These are phyloP conservation scores for Protaetia brevitarsis DNA, from an alignment of 1,140 invertebrate genomes.

Conservation along the genomic window DNA sequence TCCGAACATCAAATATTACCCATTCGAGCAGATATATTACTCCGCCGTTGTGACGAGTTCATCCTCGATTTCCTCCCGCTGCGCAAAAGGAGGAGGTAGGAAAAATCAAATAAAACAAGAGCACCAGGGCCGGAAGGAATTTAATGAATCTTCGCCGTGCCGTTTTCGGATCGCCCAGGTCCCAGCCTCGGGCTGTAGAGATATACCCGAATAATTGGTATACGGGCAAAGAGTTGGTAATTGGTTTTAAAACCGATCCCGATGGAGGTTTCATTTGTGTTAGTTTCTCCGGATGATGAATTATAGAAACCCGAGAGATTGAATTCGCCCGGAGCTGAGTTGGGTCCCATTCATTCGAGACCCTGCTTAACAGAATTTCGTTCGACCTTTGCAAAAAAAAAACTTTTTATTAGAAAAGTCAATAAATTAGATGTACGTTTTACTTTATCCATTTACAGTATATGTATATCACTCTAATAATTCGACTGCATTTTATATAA, in stretches of 20 bases:
- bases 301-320: not conserved
- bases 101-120: conserved; percentile 16
- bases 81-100: not conserved
- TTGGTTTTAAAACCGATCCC: conserved; percentile 5
- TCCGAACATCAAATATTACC: conserved; percentile 16
- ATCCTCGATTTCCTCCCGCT: conserved; percentile 10
- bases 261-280: not conserved
- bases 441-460: too few species aligned
- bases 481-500: too few species aligned
- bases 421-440: too few species aligned
- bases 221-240: conserved; percentile 10
- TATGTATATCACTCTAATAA: too few species aligned
- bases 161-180: not conserved
- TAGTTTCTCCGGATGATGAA: not conserved
- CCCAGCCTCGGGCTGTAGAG: not conserved
- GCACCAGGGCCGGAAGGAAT: conserved; percentile 2
- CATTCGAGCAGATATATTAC: conserved; percentile 16
- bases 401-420: too few species aligned
- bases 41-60: not conserved
- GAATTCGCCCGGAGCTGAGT: not conserved
- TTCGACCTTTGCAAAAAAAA: too few species aligned
- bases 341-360: too few species aligned
- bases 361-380: too few species aligned
- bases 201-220: conserved; percentile 12
- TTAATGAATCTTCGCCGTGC: conserved; percentile 11